phyloP scores from a whole-genome alignment of 2,888 invertebrate species.

The Netelia fuscicornis region DNA sequence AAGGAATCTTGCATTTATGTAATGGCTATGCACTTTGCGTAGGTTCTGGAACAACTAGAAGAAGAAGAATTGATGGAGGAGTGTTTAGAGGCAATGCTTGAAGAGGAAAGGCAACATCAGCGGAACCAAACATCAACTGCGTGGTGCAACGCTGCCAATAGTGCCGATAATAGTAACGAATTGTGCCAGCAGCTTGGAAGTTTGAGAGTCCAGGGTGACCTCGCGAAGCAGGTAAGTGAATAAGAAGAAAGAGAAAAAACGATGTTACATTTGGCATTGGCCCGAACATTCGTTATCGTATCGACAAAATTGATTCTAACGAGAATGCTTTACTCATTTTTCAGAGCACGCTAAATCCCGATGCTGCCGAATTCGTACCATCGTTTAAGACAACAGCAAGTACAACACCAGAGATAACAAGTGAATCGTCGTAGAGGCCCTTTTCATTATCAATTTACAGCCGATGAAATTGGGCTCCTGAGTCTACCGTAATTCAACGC shows the following conservation, averaged over 20 bases:
- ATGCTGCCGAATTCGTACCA: constrained; percentile 95
- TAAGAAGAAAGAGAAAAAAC: constrained; percentile 6
- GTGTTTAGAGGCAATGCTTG: constrained; percentile 93
- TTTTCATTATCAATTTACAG: constrained; percentile 29
- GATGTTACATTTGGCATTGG: neutral
- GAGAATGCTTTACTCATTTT: constrained; percentile 79
- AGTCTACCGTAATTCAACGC: constrained; percentile 74
- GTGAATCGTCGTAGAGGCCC: constrained; percentile 82
- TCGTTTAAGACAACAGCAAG: constrained; percentile 79
- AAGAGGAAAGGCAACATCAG: constrained; percentile 87
- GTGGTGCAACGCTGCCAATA: constrained; percentile 81
- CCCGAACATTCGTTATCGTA: neutral
- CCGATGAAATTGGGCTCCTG: constrained; percentile 73
- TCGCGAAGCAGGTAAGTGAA: constrained; percentile 81
- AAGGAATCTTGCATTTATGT: too few relatives aligned
- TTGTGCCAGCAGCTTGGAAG: constrained; percentile 81
- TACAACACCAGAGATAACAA: constrained; percentile 79
- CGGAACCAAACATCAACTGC: constrained; percentile 81
- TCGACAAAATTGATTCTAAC: neutral
- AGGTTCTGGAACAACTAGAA: constrained; percentile 94
- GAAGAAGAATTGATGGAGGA: constrained; percentile 96
- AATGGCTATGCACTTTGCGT: constrained; percentile 57
- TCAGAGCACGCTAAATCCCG: constrained; percentile 92
- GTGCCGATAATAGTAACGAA: constrained; percentile 80
- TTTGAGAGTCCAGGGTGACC: constrained; percentile 82